phyloP scores from a whole-genome alignment of 2,113 vertebrate genomes.

The Esox niger region DNA sequence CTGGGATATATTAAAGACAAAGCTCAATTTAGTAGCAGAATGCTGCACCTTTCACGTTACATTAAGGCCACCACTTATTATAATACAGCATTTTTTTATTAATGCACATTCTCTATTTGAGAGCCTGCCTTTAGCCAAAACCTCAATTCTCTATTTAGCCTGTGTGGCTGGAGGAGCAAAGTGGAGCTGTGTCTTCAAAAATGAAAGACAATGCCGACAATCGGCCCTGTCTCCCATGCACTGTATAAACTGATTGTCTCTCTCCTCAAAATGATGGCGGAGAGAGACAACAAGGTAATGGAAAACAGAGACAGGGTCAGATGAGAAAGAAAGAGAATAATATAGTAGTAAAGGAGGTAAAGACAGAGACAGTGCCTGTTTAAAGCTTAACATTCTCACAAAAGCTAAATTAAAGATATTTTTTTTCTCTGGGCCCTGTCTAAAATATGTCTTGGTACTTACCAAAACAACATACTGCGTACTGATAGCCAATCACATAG shows the following conservation, averaged over 20 bases:
- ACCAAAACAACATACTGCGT: too few relatives aligned
- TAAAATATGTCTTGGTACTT: too few relatives aligned
- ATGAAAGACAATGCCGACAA: not conserved
- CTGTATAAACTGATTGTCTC: slow-evolving; percentile 40
- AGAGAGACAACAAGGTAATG: too few relatives aligned
- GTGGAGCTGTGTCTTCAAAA: slow-evolving; percentile 13
- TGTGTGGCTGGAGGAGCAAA: not conserved
- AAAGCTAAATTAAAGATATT: too few relatives aligned
- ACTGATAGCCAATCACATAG: too few relatives aligned
- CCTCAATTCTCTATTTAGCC: slow-evolving; percentile 35
- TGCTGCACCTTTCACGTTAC: slow-evolving; percentile 17
- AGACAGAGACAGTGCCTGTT: too few relatives aligned
- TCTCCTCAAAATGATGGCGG: too few relatives aligned
- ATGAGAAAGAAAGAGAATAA: not conserved
- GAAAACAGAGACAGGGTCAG: not conserved
- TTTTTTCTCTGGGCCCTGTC: too few relatives aligned
- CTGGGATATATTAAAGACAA: not conserved
- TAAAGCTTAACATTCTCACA: too few relatives aligned
- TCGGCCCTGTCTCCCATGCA: slow-evolving; percentile 20
- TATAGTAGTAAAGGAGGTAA: too few relatives aligned
- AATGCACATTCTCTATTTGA: slow-evolving; percentile 5
- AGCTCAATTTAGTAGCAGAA: slow-evolving; percentile 9
- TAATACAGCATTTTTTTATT: slow-evolving; percentile 13
- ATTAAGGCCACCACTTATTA: slow-evolving; percentile 31
- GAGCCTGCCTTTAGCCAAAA: slow-evolving; percentile 8